A percentile compares a stretch with the other conserved stretches of the same genome.
These are phyloP conservation scores for Castor canadensis DNA, from an alignment of 2,113 vertebrate genomes.

Conservation along the genomic window DNA sequence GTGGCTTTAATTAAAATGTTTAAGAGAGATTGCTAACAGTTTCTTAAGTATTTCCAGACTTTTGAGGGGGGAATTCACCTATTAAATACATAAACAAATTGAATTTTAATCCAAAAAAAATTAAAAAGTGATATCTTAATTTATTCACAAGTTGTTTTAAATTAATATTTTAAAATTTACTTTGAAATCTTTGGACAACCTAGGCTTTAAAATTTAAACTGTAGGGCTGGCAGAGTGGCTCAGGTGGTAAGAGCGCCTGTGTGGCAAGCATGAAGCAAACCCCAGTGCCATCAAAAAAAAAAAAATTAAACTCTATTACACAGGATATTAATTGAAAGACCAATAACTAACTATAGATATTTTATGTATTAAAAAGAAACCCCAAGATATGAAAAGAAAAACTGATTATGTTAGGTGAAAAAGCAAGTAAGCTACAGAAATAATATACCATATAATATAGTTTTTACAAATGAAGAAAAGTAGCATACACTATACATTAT, in stretches of 20 bases:
- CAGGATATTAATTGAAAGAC: neutral
- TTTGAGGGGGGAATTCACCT: neutral
- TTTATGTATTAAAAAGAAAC: neutral
- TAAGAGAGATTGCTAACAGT: neutral
- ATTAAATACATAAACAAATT: neutral
- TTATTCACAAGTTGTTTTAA: neutral
- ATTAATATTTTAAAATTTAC: too few relatives aligned
- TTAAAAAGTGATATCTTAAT: neutral
- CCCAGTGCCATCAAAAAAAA: too few relatives aligned
- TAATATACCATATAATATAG: neutral
- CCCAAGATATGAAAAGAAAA: neutral
- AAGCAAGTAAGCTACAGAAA: neutral
- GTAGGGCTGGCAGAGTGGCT: too few relatives aligned
- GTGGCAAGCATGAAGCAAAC: too few relatives aligned
- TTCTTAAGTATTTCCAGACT: neutral
- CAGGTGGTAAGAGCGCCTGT: too few relatives aligned
- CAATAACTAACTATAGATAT: neutral
- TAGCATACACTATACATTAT: neutral
- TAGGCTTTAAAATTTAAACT: slow-evolving; percentile 22
- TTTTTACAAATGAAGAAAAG: slow-evolving; percentile 28
- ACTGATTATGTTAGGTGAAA: neutral
- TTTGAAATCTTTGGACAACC: neutral
- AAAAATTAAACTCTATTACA: too few relatives aligned
- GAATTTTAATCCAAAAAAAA: neutral
- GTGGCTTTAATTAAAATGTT: slow-evolving; percentile 16